phyloP scores from a whole-genome alignment of 2,888 invertebrate species.

The Eristalinus aeneus region DNA sequence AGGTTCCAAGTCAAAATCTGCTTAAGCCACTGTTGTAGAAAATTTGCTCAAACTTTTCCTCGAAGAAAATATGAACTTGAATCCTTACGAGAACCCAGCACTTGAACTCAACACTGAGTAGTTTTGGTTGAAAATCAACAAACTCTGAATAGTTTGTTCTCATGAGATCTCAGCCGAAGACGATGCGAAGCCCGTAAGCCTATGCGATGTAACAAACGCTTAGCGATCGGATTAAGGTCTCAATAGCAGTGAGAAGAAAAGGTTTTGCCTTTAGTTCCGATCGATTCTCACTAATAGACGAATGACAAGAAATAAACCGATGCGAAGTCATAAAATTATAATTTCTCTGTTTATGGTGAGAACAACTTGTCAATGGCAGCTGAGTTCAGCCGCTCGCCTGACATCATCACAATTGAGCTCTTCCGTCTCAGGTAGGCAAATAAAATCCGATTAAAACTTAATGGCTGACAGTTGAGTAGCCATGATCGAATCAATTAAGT shows the following conservation, averaged over 20 bases:
- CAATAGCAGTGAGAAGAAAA: neutral
- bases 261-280: neutral
- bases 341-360: slow-evolving; percentile 33
- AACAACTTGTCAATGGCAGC: slow-evolving; percentile 18
- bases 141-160: neutral
- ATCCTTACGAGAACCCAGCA: no score
- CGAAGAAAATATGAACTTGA: no score
- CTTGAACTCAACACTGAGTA: no score
- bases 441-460: slow-evolving; percentile 44
- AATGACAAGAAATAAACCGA: neutral
- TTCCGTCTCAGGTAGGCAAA: slow-evolving; percentile 36
- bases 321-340: slow-evolving; percentile 20
- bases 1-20: no score
- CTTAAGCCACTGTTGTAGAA: no score
- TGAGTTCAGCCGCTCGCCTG: slow-evolving; percentile 19
- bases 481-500: slow-evolving; percentile 54
- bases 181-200: neutral
- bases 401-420: slow-evolving; percentile 44
- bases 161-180: neutral
- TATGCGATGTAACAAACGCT: neutral
- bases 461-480: slow-evolving; percentile 51
- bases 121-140: no score
- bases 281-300: slow-evolving; percentile 3
- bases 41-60: no score
- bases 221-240: neutral